Evolutionary conservation across 2,797 vertebrate genomes (phyloP).

Genomic region (Vipera latastei): DNA sequence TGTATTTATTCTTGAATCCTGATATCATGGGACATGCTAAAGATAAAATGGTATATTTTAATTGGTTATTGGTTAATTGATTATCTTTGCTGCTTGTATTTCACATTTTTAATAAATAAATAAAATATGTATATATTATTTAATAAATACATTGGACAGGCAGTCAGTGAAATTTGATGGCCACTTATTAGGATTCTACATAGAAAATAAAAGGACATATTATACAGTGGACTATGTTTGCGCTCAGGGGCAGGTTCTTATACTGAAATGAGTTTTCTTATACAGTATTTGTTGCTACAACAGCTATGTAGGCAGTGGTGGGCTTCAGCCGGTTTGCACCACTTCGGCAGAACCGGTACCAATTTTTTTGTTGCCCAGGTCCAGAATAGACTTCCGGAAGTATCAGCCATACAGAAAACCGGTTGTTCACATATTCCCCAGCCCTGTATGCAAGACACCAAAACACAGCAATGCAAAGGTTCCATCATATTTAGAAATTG

Average conservation of each 20-base stretch:
- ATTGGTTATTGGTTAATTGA: background rate
- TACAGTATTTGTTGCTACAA: background rate
- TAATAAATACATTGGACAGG: background rate
- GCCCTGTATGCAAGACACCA: background rate
- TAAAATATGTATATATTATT: background rate
- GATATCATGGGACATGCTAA: background rate
- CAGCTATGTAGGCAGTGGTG: background rate
- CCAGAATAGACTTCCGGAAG: too few species aligned
- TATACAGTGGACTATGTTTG: background rate
- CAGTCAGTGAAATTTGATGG: background rate
- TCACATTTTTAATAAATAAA: background rate
- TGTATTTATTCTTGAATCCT: background rate
- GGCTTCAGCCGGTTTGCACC: too few species aligned
- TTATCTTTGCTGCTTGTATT: background rate
- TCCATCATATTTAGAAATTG: background rate
- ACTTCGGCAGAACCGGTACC: too few species aligned
- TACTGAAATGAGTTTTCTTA: background rate
- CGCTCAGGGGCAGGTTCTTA: background rate
- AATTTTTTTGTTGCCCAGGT: too few species aligned
- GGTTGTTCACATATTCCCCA: too few species aligned
- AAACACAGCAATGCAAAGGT: background rate
- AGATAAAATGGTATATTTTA: background rate
- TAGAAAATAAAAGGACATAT: background rate
- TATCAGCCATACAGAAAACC: too few species aligned
- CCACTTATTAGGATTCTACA: background rate